Evolutionary conservation across 2,797 vertebrate species (phyloP), one percentile per base, ranked within the genome.

Genomic region (Esox masquinongy): DNA sequence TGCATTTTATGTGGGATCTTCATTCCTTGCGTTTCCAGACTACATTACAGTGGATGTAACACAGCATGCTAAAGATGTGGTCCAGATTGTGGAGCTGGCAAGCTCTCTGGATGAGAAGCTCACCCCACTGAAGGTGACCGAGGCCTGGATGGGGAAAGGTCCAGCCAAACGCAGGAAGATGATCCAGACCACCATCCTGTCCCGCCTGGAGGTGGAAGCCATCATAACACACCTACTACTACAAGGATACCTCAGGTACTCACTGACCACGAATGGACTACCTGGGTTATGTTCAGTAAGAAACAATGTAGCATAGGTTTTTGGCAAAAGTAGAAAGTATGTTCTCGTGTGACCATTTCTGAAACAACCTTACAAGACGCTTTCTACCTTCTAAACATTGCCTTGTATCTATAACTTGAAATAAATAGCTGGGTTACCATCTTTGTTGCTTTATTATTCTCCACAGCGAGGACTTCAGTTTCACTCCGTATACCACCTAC

Each of bases 401-500:
- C 1, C 29, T 31, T 31, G 29, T 31, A 31, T 31, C 29, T 31
- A 31, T 31, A 31, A 31, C 36, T 39, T 39, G 36, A 1, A 39
- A 39, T 39, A 39, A 5, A 8, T 47, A 47, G 43, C 43, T 47
- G 9, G 9, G 43, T 47, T 47, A 29, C 24, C 14, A 24, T 66
- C 74, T 74, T 76, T 74, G 39, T n/a, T 51, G 47, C 26, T n/a
- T 11, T 2, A n/a, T 70, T 82, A 5, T n/a, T 75, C 79, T 69
- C 47, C 47, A 74, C 88, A 95, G 98, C 81, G 97, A 98, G 91
- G 97, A 99, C 82, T 98, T 97, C 92, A 99, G 97, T 90, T 99
- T 99, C 87, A 99, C 98, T 0, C 96, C 98, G 0, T 99, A 96
- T 61, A 95, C 96, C 36, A 99, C 98, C n/a, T 95, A 97, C 87